Evolutionary conservation across 2,888 invertebrate species (phyloP).

Genomic region (Ectemnius cavifrons): DNA sequence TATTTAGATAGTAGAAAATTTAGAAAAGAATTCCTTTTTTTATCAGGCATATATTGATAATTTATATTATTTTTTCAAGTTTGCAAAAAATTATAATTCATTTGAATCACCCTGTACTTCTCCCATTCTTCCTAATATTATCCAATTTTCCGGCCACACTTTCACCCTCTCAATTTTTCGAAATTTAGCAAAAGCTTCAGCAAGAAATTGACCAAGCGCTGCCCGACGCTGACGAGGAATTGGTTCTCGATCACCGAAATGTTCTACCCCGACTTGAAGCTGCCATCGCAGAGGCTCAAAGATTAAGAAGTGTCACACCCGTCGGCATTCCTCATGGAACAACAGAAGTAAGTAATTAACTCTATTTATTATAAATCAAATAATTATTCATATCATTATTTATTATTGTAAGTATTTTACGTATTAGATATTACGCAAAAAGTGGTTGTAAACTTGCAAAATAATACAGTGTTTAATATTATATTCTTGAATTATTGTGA

Average conservation of each 20-base stretch:
- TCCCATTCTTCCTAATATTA: no score
- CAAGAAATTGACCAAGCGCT: slow-evolving; percentile 78
- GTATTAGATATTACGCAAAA: no score
- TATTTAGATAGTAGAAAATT: background rate
- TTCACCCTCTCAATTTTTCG: background rate
- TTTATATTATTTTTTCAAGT: no score
- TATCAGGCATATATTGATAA: no score
- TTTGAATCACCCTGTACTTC: no score
- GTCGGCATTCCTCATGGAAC: slow-evolving; percentile 92
- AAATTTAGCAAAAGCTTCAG: slow-evolving; percentile 81
- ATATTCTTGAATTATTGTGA: no score
- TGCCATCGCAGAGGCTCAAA: slow-evolving; percentile 87
- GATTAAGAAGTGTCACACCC: slow-evolving; percentile 89
- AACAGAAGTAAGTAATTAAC: slow-evolving; percentile 75
- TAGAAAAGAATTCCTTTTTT: background rate
- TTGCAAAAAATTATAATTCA: no score
- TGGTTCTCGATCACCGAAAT: slow-evolving; percentile 80
- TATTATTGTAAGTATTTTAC: no score
- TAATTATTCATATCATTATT: slow-evolving; percentile 12
- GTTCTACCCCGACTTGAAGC: slow-evolving; percentile 84
- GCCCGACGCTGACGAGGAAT: slow-evolving; percentile 64
- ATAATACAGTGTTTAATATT: no score
- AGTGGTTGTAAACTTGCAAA: no score
- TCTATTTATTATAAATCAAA: background rate
- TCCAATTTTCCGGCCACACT: no score